Evolutionary conservation across 2,797 vertebrate species (phyloP).

Genomic region (Naso thynnoides): DNA sequence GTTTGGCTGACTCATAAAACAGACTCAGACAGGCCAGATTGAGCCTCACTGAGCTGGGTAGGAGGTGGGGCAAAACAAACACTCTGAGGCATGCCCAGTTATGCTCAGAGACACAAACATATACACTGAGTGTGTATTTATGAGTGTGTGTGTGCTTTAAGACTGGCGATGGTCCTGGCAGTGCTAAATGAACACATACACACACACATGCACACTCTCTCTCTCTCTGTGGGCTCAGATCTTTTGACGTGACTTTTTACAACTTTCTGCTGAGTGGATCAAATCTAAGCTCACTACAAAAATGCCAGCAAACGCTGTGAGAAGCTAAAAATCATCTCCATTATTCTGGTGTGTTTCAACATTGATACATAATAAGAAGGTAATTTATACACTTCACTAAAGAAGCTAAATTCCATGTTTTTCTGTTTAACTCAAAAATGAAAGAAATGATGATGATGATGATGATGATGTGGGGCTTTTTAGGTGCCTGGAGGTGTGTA

Average conservation of each 20-base stretch:
- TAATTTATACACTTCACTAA: background rate
- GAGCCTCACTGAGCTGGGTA: slow-evolving; percentile 68
- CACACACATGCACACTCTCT: slow-evolving; percentile 14
- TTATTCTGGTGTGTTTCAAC: background rate
- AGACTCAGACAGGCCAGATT: slow-evolving; percentile 76
- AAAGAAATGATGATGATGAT: background rate
- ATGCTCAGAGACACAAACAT: slow-evolving; percentile 65
- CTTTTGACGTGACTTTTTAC: slow-evolving; percentile 55
- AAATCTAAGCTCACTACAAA: slow-evolving; percentile 24
- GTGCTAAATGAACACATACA: slow-evolving; percentile 38
- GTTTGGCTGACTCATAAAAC: slow-evolving; percentile 63
- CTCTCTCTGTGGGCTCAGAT: slow-evolving; percentile 28
- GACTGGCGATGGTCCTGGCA: slow-evolving; percentile 31
- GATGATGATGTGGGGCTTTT: background rate
- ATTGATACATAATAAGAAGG: background rate
- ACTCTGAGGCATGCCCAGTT: slow-evolving; percentile 54
- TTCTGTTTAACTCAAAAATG: background rate
- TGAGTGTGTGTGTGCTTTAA: background rate
- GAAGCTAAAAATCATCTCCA: background rate
- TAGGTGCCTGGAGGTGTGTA: slow-evolving; percentile 11
- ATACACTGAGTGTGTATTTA: slow-evolving; percentile 43
- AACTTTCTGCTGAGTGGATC: slow-evolving; percentile 39
- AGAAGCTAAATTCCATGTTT: background rate
- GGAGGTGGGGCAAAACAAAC: slow-evolving; percentile 72
- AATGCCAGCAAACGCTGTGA: slow-evolving; percentile 14